Evolutionary conservation across 2,113 vertebrate species (phyloP), one percentile per base, ranked within the genome.

Genomic region (Phalacrocorax carbo): DNA sequence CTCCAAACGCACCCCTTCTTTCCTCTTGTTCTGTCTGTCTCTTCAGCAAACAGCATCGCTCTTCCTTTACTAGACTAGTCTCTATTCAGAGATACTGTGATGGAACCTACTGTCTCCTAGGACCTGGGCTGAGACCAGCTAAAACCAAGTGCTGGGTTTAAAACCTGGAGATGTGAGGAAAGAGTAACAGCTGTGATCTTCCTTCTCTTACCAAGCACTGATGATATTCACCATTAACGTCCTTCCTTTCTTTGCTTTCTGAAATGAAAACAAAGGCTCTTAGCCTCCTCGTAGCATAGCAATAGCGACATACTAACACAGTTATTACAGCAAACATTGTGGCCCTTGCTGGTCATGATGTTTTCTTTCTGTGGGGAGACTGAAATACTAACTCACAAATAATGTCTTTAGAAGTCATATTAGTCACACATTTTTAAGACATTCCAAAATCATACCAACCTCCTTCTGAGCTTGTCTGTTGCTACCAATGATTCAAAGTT

Each of bases 351-450:
- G 92, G 87, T 77, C 85, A 23, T 70, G 93, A 80, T 97, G 96
- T 97, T 92, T 96, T 95, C 94, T 96, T 96, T 97, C 85, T 97
- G 95, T 96, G 97, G 89, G 94, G 96, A 97, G 96, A 96, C 97
- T 83, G 96, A 96, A 97, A 94, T 97, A 89, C 89, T 97, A 91
- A 69, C 88, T 98, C 91, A 96, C 98, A 96, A 97, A 97, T 97
- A 97, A 98, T 90, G 97, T 98, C 98, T 98, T 98, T 96, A 97
- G 96, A 98, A 98, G 94, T 97, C 85, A 92, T 95, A 98, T 99
- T 98, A 98, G 98, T 98, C 98, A 98, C 98, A 98, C 98, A 98
- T 98, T 98, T 98, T 98, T 98, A 98, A 98, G 98, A 98, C 95
- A 98, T 98, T 97, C 97, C 94, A 96, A 97, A 96, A 98, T 98